Evolutionary conservation across 2,888 invertebrate species (phyloP), one percentile per base, ranked within the genome.

Genomic region (Leistus spinibarbis): DNA sequence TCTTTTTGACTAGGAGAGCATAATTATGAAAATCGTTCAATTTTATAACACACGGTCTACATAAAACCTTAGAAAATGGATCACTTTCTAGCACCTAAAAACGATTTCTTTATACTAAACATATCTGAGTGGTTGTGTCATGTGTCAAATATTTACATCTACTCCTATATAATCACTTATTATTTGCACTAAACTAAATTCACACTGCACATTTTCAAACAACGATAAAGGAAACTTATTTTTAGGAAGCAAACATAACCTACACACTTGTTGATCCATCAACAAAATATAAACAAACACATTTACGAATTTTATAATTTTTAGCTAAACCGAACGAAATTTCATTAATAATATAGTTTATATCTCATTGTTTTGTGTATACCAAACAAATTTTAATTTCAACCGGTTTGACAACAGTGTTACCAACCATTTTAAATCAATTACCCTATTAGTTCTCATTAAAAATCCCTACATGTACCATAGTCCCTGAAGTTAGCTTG

Each of bases 51-150:
- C 73, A 73, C 27, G 67, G 56, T 10, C 60, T 24, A 73, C 73
- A 73, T 24, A 73, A 23, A 13, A 62, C 7, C 13, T 67, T 73
- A 10, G 73, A 67, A 20, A 62, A 67, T 53, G 22, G 40, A 23
- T 73, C 73, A 9, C 19, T 53, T 40, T 73, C 73, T 73, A 54
- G n/a, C 67, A 73, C 67, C 73, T 73, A 53, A 19, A 71, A 24
- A 64, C 23, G 23, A 64, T 57, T 19, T n/a, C n/a, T 19, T 56
- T 56, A 10, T 20, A 13, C 22, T 63, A 5, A n/a, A 63, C 1
- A 22, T n/a, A 2, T 71, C 27, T 24, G 3, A 56, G 17, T 63
- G 56, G 17, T 56, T 65, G 24, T n/a, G 53, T 63, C 16, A n/a
- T n/a, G n/a, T n/a, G 27, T 20, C 13, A 40, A 60, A 73, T 17